phyloP scores from a whole-genome alignment of 2,113 vertebrate genomes.

The Pteruthius melanotis region DNA sequence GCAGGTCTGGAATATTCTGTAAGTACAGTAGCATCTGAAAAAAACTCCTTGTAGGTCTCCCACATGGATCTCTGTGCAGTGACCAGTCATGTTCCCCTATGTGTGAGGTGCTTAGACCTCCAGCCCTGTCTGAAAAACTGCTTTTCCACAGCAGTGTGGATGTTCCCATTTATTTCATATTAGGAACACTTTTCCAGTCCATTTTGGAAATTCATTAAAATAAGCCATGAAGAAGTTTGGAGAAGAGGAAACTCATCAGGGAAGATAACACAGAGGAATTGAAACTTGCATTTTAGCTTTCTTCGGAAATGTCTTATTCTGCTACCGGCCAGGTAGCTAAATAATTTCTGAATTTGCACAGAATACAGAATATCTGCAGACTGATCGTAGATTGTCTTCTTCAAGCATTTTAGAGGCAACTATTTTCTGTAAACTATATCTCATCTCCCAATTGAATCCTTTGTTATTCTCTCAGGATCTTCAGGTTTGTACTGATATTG shows the following conservation, averaged over 20 bases:
- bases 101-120: background rate
- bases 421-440: background rate
- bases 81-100: background rate
- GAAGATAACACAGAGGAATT: background rate
- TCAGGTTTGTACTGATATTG: slow-evolving; percentile 13
- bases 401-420: background rate
- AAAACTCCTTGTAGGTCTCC: background rate
- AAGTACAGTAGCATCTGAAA: background rate
- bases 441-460: background rate
- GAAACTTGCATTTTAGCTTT: background rate
- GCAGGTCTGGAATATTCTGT: background rate
- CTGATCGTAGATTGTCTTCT: background rate
- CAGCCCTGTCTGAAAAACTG: background rate
- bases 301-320: background rate
- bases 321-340: background rate
- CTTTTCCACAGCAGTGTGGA: background rate
- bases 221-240: background rate
- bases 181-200: background rate
- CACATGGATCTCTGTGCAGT: background rate
- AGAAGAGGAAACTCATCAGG: background rate
- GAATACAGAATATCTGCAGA: background rate
- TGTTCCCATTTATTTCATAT: background rate
- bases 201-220: background rate
- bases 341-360: background rate
- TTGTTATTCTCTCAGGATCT: background rate